Conservation (phyloP, 2,797 vertebrate species). For the Sorex maritimensis region DNA sequence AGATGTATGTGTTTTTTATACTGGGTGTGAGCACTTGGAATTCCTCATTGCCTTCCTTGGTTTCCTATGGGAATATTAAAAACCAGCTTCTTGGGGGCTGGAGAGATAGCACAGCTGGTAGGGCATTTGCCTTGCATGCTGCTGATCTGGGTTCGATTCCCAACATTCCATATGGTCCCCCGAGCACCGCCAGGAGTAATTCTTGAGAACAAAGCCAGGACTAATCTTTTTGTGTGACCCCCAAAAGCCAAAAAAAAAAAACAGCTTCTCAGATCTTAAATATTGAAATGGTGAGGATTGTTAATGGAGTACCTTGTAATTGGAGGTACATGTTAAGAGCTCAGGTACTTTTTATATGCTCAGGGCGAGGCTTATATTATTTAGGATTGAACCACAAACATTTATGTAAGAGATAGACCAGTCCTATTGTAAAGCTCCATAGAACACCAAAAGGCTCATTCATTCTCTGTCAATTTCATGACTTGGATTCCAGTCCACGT, state of each 20-base stretch:
- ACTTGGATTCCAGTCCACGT: background rate
- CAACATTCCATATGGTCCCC: too few species aligned
- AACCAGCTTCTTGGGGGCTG: background rate
- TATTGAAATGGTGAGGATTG: background rate
- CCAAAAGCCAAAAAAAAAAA: too few species aligned
- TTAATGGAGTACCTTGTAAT: background rate
- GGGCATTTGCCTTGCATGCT: too few species aligned
- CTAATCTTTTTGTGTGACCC: too few species aligned
- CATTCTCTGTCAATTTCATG: background rate
- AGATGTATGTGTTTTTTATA: background rate
- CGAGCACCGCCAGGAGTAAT: too few species aligned
- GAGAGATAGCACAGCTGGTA: too few species aligned
- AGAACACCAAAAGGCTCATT: background rate
- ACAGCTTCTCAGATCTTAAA: background rate
- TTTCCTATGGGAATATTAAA: background rate
- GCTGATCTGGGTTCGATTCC: too few species aligned
- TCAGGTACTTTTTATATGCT: too few species aligned
- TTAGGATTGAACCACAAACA: background rate
- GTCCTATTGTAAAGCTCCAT: background rate
- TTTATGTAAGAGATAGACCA: background rate
- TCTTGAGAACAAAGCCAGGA: too few species aligned
- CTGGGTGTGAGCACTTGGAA: background rate
- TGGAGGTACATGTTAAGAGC: background rate
- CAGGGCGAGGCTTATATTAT: background rate
- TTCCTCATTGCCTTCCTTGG: background rate